Evolutionary conservation across 2,113 vertebrate species (phyloP).

Genomic region (Sander lucioperca): DNA sequence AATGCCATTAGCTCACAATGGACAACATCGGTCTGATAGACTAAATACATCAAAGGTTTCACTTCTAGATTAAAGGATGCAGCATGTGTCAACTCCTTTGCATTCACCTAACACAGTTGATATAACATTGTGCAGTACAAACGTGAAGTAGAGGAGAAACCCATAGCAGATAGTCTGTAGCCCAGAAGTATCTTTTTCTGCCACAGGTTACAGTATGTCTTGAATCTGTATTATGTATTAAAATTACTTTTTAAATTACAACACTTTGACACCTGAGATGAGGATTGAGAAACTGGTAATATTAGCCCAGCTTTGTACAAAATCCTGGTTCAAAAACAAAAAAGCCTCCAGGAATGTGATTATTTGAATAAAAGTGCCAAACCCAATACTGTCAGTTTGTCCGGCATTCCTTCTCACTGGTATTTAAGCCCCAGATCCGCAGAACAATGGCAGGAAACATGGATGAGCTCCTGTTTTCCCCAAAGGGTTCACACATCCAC

Average conservation of each 20-base stretch:
- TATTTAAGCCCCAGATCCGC: constrained; percentile 59
- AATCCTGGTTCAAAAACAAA: constrained; percentile 5
- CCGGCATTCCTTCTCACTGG: constrained; percentile 54
- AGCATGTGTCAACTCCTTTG: not conserved
- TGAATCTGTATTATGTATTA: not conserved
- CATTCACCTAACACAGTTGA: not conserved
- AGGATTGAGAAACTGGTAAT: not conserved
- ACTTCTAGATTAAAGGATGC: not conserved
- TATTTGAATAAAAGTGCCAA: constrained; percentile 32
- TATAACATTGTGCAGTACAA: not conserved
- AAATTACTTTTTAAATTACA: not conserved
- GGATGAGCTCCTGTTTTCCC: constrained; percentile 74
- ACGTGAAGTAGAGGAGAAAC: not conserved
- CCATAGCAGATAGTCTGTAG: not conserved
- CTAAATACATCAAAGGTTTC: not conserved
- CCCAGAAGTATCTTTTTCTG: not conserved
- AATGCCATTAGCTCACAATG: not conserved
- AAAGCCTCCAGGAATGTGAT: not conserved
- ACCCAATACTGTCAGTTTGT: constrained; percentile 31
- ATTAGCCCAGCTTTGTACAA: no score
- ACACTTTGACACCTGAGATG: not conserved
- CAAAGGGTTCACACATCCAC: constrained; percentile 36
- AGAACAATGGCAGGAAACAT: constrained; percentile 86
- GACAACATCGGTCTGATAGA: not conserved
- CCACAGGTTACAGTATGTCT: not conserved